Percentiles rank a stretch among this genome's conserved stretches.
These are phyloP conservation scores for Sminthurinus aureus DNA, from an alignment of 2,888 invertebrate genomes.

Conservation along the genomic window DNA sequence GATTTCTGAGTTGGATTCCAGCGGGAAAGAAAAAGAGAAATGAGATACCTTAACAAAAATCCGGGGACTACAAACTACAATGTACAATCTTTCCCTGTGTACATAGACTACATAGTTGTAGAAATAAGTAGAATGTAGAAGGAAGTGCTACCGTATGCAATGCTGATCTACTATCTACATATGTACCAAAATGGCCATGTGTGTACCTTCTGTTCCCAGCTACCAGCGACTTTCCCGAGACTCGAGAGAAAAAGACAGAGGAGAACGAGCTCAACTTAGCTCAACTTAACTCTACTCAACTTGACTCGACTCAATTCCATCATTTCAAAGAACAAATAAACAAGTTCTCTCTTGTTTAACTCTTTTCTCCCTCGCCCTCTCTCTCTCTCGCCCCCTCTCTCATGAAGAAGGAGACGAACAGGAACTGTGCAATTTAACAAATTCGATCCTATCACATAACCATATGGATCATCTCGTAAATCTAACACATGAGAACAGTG, in stretches of 20 bases:
- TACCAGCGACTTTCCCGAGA: constrained; percentile 25
- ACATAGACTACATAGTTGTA: neutral
- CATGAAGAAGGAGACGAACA: constrained; percentile 14
- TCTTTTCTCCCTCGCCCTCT: constrained; percentile 38
- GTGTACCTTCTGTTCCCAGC: constrained; percentile 44
- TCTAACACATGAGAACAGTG: constrained; percentile 29
- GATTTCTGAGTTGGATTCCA: constrained; percentile 10
- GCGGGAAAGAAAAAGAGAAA: constrained; percentile 16
- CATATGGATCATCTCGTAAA: constrained; percentile 47
- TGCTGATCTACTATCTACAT: too few relatives aligned
- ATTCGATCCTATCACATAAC: constrained; percentile 37
- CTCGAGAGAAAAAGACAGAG: constrained; percentile 28
- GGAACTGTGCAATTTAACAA: constrained; percentile 42
- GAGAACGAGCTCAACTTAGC: constrained; percentile 25
- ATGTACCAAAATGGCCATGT: constrained; percentile 33
- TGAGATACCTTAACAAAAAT: constrained; percentile 1
- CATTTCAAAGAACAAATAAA: constrained; percentile 57
- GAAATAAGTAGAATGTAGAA: neutral
- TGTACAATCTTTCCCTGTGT: neutral
- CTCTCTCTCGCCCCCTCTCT: too few relatives aligned
- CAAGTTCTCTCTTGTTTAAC: constrained; percentile 46
- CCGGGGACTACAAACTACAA: constrained; percentile 3
- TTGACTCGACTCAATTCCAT: constrained; percentile 56
- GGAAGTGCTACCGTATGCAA: neutral
- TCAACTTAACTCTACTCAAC: constrained; percentile 46